Percentiles rank a stretch among this genome's conserved stretches.
Conservation (phyloP, 2,888 invertebrate species). For the Malthinus seriepunctatus region DNA sequence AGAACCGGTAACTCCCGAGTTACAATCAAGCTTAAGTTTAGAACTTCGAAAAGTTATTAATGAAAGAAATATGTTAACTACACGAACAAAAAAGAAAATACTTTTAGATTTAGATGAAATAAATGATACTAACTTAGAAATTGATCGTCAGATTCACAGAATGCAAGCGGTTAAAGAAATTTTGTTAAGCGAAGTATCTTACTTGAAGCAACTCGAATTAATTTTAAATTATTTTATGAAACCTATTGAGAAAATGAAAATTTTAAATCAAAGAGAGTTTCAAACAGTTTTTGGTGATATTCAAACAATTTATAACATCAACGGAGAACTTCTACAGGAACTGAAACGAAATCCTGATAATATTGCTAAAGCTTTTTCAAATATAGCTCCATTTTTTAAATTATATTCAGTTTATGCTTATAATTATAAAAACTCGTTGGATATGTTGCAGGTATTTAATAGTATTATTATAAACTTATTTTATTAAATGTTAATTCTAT, state of each 20-base stretch:
- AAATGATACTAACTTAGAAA: conserved; percentile 39
- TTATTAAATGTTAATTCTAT: neutral
- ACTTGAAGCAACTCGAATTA: conserved; percentile 67
- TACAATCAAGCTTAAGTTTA: conserved; percentile 58
- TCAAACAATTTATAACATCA: conserved; percentile 65
- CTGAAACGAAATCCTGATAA: conserved; percentile 61
- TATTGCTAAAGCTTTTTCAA: conserved; percentile 68
- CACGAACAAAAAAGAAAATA: conserved; percentile 63
- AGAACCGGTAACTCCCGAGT: conserved; percentile 62
- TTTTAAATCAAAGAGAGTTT: conserved; percentile 58
- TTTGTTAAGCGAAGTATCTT: conserved; percentile 69
- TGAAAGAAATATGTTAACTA: conserved; percentile 65
- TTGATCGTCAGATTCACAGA: conserved; percentile 48
- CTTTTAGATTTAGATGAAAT: conserved; percentile 61
- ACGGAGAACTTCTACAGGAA: conserved; percentile 63
- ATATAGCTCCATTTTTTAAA: conserved; percentile 77
- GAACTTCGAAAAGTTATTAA: conserved; percentile 65
- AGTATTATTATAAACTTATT: neutral
- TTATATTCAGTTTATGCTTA: conserved; percentile 78
- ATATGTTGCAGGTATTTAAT: conserved; percentile 61
- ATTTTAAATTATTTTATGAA: conserved; percentile 67
- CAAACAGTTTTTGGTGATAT: conserved; percentile 66
- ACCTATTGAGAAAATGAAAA: conserved; percentile 59
- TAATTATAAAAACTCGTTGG: conserved; percentile 67
- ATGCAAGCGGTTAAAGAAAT: conserved; percentile 68